phyloP scores from a whole-genome alignment of 1,140 invertebrate genomes.

The Chionoecetes opilio region DNA sequence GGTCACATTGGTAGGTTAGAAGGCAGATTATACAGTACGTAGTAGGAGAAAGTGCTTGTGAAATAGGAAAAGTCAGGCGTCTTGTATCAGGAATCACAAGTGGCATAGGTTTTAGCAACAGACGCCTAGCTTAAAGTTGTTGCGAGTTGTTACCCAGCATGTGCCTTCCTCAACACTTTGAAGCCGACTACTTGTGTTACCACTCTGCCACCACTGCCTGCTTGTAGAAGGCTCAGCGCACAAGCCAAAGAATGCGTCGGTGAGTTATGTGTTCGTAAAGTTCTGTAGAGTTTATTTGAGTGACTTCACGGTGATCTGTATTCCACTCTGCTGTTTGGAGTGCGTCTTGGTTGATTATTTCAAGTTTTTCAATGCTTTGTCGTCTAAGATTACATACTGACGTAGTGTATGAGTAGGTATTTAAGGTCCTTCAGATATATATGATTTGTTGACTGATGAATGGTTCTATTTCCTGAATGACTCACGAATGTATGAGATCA shows the following conservation, averaged over 20 bases:
- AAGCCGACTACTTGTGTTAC: not conserved
- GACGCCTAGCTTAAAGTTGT: not conserved
- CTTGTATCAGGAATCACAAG: no score
- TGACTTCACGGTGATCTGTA: not conserved
- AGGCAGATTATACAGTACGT: not conserved
- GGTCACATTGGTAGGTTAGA: not conserved
- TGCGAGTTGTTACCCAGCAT: not conserved
- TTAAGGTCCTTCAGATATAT: no score
- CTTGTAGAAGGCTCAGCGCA: not conserved
- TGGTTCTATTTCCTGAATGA: no score
- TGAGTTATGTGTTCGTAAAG: slow-evolving; percentile 15
- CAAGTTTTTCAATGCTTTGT: not conserved
- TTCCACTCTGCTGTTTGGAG: not conserved
- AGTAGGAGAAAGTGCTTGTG: not conserved
- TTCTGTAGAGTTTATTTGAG: not conserved
- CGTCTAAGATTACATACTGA: no score
- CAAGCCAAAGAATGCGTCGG: not conserved
- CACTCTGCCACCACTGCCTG: not conserved
- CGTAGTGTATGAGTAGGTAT: no score
- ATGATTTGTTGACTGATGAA: no score
- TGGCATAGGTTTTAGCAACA: no score
- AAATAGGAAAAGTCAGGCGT: not conserved
- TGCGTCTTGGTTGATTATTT: not conserved
- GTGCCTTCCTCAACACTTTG: not conserved
- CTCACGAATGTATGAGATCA: no score